Evolutionary conservation across 2,797 vertebrate species (phyloP), one percentile per base, ranked within the genome.

Genomic region (Miichthys miiuy): DNA sequence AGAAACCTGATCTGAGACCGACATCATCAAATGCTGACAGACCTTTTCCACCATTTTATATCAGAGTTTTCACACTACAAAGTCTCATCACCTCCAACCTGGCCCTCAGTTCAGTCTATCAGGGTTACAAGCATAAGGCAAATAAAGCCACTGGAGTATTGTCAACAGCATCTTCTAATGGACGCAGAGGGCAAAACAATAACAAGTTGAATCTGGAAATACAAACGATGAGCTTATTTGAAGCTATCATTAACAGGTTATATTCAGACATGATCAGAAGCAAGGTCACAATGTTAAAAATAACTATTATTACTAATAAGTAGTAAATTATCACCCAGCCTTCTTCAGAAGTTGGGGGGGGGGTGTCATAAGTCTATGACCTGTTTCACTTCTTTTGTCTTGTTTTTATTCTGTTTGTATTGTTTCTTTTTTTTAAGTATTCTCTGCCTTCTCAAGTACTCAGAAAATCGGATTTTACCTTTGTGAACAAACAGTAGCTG

Each of bases 401-500:
- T 3, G 23, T 30, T 63, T 52, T 21, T 14, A 30, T 21, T 3
- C 17, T 9, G 12, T 52, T 12, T 51, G 55, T 17, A 7, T 12
- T 12, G 0, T 47, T 8, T 30, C 1, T 27, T 14, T 25, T 16
- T 38, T 38, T 38, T 0, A 27, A n/a, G 20, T 55, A 3, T 48
- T 10, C 17, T 3, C 20, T 3, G 0, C 13, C 41, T 27, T 54
- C 20, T 60, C 10, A 10, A 3, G 12, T 42, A 3, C 16, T 18
- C 8, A 56, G 20, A 30, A 21, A 48, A 63, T 63, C 42, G 1
- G 13, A 13, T 68, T 93, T 88, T 93, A 97, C 97, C 96, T 66
- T 83, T 95, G 79, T 99, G 97, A 23, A 96, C 93, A 88, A 98
- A 98, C 41, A 98, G 90, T 48, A 99, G 92, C 69, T 96, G 96